Percentiles rank a stretch among this genome's conserved stretches.
Evolutionary conservation across 2,113 vertebrate genomes (phyloP).

Genomic region (Poeciliopsis turrubarensis): DNA sequence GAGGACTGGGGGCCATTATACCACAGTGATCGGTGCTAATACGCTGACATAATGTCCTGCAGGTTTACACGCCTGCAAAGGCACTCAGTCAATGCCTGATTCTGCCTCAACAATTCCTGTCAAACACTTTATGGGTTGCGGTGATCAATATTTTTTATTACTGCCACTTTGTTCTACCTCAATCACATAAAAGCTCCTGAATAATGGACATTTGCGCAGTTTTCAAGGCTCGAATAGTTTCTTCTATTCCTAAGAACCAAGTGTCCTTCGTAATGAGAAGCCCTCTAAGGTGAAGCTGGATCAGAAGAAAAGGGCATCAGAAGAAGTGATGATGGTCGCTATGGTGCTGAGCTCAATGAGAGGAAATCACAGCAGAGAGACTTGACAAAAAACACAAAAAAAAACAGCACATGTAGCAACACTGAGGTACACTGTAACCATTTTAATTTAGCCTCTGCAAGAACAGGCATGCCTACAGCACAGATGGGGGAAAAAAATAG

Average conservation of each 20-base stretch:
- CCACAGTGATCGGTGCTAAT: constrained; percentile 71
- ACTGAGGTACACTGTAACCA: constrained; percentile 36
- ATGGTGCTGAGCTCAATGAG: constrained; percentile 41
- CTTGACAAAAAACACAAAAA: fast-evolving
- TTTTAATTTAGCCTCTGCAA: constrained; percentile 55
- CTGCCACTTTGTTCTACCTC: constrained; percentile 71
- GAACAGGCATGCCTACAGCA: constrained; percentile 41
- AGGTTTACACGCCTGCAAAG: constrained; percentile 71
- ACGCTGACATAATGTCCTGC: constrained; percentile 73
- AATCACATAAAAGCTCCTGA: constrained; percentile 53
- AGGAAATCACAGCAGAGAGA: constrained; percentile 56
- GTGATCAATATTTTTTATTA: constrained; percentile 81
- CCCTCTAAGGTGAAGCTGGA: constrained; percentile 57
- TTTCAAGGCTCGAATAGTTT: constrained; percentile 58
- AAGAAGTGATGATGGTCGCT: constrained; percentile 63
- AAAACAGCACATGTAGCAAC: constrained; percentile 22
- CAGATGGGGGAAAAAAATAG: constrained; percentile 30
- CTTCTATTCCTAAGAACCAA: constrained; percentile 46
- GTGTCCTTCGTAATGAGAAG: constrained; percentile 58
- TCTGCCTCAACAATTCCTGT: constrained; percentile 66
- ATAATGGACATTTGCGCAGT: constrained; percentile 72
- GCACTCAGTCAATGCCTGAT: constrained; percentile 73
- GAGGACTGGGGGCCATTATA: constrained; percentile 46
- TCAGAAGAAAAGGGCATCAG: constrained; percentile 62
- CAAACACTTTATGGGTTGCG: constrained; percentile 67